Evolutionary conservation across 92 coral and sea anemone species (phyloP).

Genomic region (Epizoanthus ramosus): DNA sequence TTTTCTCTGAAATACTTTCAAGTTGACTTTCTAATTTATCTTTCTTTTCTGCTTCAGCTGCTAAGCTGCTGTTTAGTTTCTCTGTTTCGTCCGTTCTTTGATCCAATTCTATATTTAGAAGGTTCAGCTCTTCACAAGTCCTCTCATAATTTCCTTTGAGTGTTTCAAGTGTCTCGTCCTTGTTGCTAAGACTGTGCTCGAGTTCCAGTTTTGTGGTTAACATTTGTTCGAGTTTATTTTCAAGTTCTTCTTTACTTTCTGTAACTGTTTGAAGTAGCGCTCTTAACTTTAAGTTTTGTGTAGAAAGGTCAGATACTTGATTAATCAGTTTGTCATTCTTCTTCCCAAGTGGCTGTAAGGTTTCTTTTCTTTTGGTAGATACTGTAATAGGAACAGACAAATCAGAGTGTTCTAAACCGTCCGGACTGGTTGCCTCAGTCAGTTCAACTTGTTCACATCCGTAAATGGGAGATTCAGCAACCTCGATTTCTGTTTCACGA

Average conservation of each 20-base stretch:
- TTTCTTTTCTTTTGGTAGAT: too few species aligned
- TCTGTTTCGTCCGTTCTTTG: constrained; percentile 40
- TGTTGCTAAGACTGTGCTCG: constrained; percentile 8
- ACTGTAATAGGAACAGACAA: neutral
- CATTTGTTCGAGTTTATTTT: constrained; percentile 37
- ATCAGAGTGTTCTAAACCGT: neutral
- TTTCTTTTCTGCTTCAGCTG: constrained; percentile 13
- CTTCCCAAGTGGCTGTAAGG: neutral
- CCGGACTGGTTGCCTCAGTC: neutral
- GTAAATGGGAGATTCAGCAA: constrained; percentile 4
- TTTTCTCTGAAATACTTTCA: constrained; percentile 36
- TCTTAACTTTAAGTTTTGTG: constrained; percentile 11
- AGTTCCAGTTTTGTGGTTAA: constrained; percentile 9
- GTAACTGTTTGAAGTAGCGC: constrained; percentile 46
- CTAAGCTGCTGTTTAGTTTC: constrained; percentile 17
- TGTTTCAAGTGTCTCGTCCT: constrained; percentile 28
- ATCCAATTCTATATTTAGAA: constrained; percentile 6
- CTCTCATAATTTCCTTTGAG: constrained; percentile 29
- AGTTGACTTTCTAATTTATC: neutral
- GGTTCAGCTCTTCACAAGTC: constrained; percentile 33
- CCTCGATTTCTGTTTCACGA: constrained; percentile 13
- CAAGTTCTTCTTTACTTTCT: constrained; percentile 40
- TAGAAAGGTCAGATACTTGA: constrained; percentile 10
- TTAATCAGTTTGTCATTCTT: neutral
- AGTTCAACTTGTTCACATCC: constrained; percentile 1